Percentiles rank a stretch among this genome's conserved stretches.
phyloP scores from a whole-genome alignment of 2,797 vertebrate species.

The Diplodus sargus region DNA sequence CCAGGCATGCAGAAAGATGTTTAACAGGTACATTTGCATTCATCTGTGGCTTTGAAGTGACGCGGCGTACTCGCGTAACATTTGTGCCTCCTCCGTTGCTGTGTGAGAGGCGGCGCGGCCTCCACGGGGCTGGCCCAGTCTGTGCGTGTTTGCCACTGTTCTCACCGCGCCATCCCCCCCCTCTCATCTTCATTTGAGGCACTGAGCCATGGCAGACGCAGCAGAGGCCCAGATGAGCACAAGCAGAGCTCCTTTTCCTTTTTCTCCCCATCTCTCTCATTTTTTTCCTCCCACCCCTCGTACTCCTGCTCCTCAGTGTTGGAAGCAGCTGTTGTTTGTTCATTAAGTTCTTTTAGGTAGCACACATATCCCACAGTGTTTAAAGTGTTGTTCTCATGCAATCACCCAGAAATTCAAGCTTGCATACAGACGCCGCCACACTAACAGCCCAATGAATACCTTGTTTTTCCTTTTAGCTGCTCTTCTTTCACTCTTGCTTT shows the following conservation, averaged over 20 bases:
- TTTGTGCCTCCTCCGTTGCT: conserved; percentile 47
- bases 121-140: conserved; percentile 60
- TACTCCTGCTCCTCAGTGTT: conserved; percentile 49
- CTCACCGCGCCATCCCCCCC: conserved; percentile 36
- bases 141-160: conserved; percentile 47
- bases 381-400: conserved; percentile 1
- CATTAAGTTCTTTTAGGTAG: conserved; percentile 61
- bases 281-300: conserved; percentile 58
- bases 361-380: conserved; percentile 40
- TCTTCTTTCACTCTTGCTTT: conserved; percentile 26
- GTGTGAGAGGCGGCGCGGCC: conserved; percentile 35
- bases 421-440: background rate
- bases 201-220: conserved; percentile 39
- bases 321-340: conserved; percentile 78
- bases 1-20: conserved; percentile 24
- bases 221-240: conserved; percentile 56
- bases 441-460: background rate
- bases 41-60: conserved; percentile 53
- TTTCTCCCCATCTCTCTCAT: conserved; percentile 39
- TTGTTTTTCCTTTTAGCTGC: conserved; percentile 37
- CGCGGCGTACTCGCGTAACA: conserved; percentile 54
- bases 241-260: conserved; percentile 32
- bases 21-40: conserved; percentile 49
- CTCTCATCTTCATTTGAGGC: conserved; percentile 52
- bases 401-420: conserved; percentile 4